Evolutionary conservation across 2,888 invertebrate genomes (phyloP), one percentile per base, ranked within the genome.

Genomic region (Diogma glabrata): DNA sequence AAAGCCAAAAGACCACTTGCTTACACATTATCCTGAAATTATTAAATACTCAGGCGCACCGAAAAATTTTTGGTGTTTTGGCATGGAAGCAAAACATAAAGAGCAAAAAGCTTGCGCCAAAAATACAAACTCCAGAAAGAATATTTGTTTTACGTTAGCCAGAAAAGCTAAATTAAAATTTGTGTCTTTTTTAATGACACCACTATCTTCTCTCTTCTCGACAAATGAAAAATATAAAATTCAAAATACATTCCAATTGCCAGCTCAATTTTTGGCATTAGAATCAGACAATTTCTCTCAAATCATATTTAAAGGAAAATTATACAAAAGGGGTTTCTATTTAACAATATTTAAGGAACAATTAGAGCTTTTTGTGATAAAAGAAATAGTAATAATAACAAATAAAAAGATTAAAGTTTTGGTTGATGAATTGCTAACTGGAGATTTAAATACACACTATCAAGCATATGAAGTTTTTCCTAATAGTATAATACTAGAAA

Each of bases 1-100:
- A 8, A 50, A 49, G 22, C 52, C 52, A 8, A 52, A 52, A 50
- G 33, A 49, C 14, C 52, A 52, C 45, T 26, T 51, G n/a, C 30
- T 52, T n/a, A 16, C 50, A 23, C 52, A 52, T 14, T 52, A 52
- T 30, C 36, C 45, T 36, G n/a, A 43, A 16, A 46, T 53, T 12
- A 47, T 53, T 47, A 16, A 28, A 16, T 12, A 47, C 17, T 47
- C 50, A 43, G 53, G 53, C 4, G 50, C 53, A 17, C 50, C 50
- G 16, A 36, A 47, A 47, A 30, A 30, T 46, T 36, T 36, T 36
- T 51, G 51, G 51, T 51, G 36, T 17, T 47, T 51, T n/a, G 19
- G 47, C 14, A 36, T 51, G 14, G 51, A 51, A 47, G 51, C 47
- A 47, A 51, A 51, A 14, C 51, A 51, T 51, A 3, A 30, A 16